Evolutionary conservation across 2,113 vertebrate genomes (phyloP), one percentile per base, ranked within the genome.

Genomic region (Calonectris borealis): DNA sequence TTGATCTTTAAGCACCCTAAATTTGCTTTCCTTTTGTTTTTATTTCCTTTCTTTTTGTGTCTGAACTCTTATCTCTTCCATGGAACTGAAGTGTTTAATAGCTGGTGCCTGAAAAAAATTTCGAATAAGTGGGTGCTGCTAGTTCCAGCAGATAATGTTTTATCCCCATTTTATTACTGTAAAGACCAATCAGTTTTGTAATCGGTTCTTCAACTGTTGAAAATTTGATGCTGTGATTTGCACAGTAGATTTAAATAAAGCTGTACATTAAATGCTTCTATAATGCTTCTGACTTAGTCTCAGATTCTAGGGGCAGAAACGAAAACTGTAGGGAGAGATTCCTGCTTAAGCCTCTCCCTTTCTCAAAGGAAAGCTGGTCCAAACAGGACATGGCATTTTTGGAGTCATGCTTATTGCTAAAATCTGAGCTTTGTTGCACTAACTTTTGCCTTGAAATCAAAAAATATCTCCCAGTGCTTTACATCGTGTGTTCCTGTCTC

Each of bases 371-470:
- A 79, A 44, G 10, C 32, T 85, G 16, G 4, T 71, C 44, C 32
- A 68, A 58, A 68, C 3, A 70, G 13, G 16, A 42, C 8, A 16
- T 34, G 36, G 2, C 14, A 16, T 57, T 85, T 60, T 72, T 85
- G 15, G 24, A 65, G 12, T 48, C 0, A 0, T 70, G 64, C 10
- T 36, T 86, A 9, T 10, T 84, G 9, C 32, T 42, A 1, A 82
- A 83, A 21, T 70, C 42, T 84, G 66, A 88, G 10, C 16, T 88
- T 78, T 77, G 4, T 81, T 75, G 46, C 29, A 11, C 20, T 88
- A 52, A 64, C 2, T 48, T 81, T 36, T 38, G n/a, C 16, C 66
- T 61, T 90, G 48, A 94, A 71, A 76, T 71, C 0, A 82, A 68
- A 68, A 61, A 64, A 3, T 11, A 17, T 26, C 3, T 66, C 12